A percentile compares a stretch with the other conserved stretches of the same genome.
phyloP scores from a whole-genome alignment of 2,797 vertebrate genomes.

The Nyctalus aviator region DNA sequence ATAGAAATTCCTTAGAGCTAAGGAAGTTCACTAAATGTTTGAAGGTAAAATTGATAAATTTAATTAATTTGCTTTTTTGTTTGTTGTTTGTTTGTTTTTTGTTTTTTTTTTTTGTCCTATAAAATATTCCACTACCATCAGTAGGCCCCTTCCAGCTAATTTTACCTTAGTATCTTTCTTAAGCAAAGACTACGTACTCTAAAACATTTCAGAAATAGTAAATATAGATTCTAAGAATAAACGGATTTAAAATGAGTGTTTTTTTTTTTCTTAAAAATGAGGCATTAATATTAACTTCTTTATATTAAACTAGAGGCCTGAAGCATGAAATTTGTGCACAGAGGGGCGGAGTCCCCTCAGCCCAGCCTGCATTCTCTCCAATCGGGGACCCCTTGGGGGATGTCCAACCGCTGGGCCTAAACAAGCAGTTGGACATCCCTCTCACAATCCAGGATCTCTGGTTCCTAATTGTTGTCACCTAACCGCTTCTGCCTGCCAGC shows the following conservation, averaged over 20 bases:
- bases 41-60: conserved; percentile 41
- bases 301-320: background rate
- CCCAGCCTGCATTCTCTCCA: too few species aligned
- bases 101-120: background rate
- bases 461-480: too few species aligned
- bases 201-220: background rate
- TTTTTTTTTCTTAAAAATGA: background rate
- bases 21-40: background rate
- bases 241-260: background rate
- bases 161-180: conserved; percentile 5
- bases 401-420: too few species aligned
- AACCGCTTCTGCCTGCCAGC: too few species aligned
- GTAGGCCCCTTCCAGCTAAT: background rate
- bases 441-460: too few species aligned
- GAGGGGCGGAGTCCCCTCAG: too few species aligned
- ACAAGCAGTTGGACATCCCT: too few species aligned
- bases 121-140: background rate
- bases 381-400: too few species aligned
- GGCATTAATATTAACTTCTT: background rate
- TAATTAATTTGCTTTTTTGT: background rate
- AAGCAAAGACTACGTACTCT: background rate
- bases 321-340: too few species aligned
- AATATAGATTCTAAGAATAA: background rate
- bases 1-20: background rate
- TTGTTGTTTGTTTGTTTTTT: background rate